Conservation (phyloP, 1,140 invertebrate genomes). For the Linepithema humile region DNA sequence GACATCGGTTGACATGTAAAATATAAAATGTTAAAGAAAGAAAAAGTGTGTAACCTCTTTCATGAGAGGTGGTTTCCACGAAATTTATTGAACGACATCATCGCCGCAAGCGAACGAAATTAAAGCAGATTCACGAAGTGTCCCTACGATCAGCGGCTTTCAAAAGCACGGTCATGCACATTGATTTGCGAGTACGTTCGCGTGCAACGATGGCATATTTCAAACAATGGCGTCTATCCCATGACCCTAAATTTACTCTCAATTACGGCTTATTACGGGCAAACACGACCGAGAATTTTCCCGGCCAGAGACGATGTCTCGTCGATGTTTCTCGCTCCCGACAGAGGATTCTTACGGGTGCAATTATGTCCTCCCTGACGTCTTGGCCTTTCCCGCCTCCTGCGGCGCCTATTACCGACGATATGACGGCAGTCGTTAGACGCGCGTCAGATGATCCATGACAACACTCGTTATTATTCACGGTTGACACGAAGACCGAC, state of each 20-base stretch:
- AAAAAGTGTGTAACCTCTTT: too few species aligned
- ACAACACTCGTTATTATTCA: slow-evolving; percentile 63
- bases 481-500: slow-evolving; percentile 15
- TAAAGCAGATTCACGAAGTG: slow-evolving; percentile 63
- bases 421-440: slow-evolving; percentile 35
- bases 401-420: slow-evolving; percentile 25
- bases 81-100: slow-evolving; percentile 57
- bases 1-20: too few species aligned
- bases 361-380: slow-evolving; percentile 53
- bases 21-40: too few species aligned
- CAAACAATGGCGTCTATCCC: slow-evolving; percentile 53
- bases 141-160: slow-evolving; percentile 14
- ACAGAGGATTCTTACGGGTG: slow-evolving; percentile 53
- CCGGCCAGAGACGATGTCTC: slow-evolving; percentile 15
- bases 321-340: slow-evolving; percentile 6
- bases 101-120: slow-evolving; percentile 49
- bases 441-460: slow-evolving; percentile 34
- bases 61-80: too few species aligned
- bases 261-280: slow-evolving; percentile 68
- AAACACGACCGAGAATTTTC: slow-evolving; percentile 52
- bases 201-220: slow-evolving; percentile 64
- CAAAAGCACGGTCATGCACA: not conserved
- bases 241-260: slow-evolving; percentile 63
- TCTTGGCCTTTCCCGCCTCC: slow-evolving; percentile 3
- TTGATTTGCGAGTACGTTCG: slow-evolving; percentile 19